phyloP scores from a whole-genome alignment of 2,113 vertebrate species.

The Trochalopteron elliotii region DNA sequence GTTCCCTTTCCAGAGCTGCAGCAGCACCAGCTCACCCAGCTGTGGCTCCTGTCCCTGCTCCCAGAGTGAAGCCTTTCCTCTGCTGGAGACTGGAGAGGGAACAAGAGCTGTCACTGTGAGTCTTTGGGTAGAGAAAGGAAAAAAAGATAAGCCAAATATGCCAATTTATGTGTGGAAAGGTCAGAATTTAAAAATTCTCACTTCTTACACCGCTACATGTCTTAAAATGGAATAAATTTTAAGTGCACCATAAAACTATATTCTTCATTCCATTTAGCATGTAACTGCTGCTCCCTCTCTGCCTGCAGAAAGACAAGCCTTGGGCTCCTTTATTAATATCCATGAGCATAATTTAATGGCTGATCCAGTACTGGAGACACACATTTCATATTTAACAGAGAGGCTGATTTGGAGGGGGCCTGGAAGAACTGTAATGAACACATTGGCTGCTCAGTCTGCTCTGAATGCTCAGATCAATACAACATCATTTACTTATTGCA shows the following conservation, averaged over 20 bases:
- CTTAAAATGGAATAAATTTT: not conserved
- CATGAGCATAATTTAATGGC: not conserved
- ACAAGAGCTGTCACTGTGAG: not conserved
- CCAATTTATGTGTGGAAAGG: not conserved
- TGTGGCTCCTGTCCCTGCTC: not conserved
- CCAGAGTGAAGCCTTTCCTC: slow-evolving; percentile 7
- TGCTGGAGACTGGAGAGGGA: slow-evolving; percentile 7
- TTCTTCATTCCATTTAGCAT: not conserved
- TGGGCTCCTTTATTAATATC: not conserved
- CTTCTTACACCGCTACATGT: not conserved
- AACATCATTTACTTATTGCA: not conserved
- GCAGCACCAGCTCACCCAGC: not conserved
- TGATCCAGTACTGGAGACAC: not conserved
- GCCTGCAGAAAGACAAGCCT: not conserved
- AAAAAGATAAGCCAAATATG: not conserved
- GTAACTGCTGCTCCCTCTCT: not conserved
- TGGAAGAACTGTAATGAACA: not conserved
- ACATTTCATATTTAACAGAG: not conserved
- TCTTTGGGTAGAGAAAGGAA: not conserved
- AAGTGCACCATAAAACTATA: not conserved
- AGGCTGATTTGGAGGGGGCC: not conserved
- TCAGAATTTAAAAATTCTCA: not conserved
- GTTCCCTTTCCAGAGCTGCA: not conserved
- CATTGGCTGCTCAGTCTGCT: not conserved
- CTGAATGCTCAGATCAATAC: not conserved